A percentile compares a stretch with the other conserved stretches of the same genome.
These are phyloP conservation scores for Scatophagus argus DNA, from an alignment of 2,113 vertebrate genomes.

Conservation along the genomic window DNA sequence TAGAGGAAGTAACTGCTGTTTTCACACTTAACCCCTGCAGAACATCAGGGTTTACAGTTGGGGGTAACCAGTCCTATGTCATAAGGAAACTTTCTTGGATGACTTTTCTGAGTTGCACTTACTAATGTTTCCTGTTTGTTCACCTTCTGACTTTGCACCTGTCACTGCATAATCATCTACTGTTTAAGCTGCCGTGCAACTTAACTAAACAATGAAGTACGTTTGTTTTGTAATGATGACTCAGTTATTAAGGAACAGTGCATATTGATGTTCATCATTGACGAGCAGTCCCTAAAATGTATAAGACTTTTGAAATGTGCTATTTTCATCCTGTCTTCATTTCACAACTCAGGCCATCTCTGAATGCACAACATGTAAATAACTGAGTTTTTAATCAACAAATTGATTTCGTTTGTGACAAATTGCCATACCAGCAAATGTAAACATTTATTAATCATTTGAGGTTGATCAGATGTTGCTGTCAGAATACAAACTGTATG, in stretches of 20 bases:
- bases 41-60: conserved; percentile 47
- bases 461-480: not conserved
- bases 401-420: not conserved
- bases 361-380: not conserved
- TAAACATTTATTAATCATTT: not conserved
- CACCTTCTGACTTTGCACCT: conserved; percentile 64
- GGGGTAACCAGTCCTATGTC: conserved; percentile 47
- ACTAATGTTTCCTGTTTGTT: conserved; percentile 81
- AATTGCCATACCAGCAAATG: not conserved
- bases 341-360: not conserved
- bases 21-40: conserved; percentile 64
- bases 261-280: not conserved
- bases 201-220: conserved; percentile 12
- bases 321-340: not conserved
- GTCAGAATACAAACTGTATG: not conserved
- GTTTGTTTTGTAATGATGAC: conserved; percentile 4
- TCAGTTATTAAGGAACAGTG: no score
- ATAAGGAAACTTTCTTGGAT: conserved; percentile 37
- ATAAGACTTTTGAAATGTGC: not conserved
- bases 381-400: no score
- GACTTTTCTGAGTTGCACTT: conserved; percentile 73
- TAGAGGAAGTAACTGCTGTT: conserved; percentile 53
- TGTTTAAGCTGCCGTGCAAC: conserved; percentile 38
- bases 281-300: not conserved
- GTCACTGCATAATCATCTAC: conserved; percentile 59